These are phyloP conservation scores for Drosophila meridionalis DNA, from an alignment of 2,888 invertebrate species.

Conservation along the genomic window DNA sequence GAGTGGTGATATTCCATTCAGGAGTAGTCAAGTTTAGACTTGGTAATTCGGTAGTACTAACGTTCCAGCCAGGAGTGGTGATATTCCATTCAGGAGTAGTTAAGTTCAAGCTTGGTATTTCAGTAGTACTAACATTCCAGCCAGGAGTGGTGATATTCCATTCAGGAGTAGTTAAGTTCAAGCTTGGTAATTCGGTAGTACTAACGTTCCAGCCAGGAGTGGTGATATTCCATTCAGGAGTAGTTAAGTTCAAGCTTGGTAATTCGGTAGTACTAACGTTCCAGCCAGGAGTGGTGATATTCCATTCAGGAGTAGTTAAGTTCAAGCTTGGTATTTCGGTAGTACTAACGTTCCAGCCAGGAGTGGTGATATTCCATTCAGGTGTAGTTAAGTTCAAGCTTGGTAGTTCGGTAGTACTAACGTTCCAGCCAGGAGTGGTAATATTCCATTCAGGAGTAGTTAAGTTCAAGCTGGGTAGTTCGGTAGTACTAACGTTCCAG, in stretches of 20 bases:
- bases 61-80: conserved; percentile 21
- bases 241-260: conserved; percentile 20
- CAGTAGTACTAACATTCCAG: conserved; percentile 7
- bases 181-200: conserved; percentile 3
- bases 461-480: conserved; percentile 15
- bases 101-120: conserved; percentile 15
- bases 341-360: conserved; percentile 19
- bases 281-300: conserved; percentile 14
- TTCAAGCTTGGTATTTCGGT: conserved; percentile 16
- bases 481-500: conserved; percentile 17
- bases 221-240: conserved; percentile 23
- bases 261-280: conserved; percentile 4
- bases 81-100: conserved; percentile 13
- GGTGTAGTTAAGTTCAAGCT: conserved; percentile 19
- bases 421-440: conserved; percentile 17
- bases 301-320: conserved; percentile 19
- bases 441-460: conserved; percentile 23
- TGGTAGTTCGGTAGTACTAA: not conserved
- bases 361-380: conserved; percentile 14
- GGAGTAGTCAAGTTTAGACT: conserved; percentile 11
- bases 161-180: conserved; percentile 18
- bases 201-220: conserved; percentile 18
- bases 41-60: not conserved
- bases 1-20: conserved; percentile 15
- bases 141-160: conserved; percentile 22